phyloP scores from a whole-genome alignment of 2,797 vertebrate genomes.

The Centropyge bicolor region DNA sequence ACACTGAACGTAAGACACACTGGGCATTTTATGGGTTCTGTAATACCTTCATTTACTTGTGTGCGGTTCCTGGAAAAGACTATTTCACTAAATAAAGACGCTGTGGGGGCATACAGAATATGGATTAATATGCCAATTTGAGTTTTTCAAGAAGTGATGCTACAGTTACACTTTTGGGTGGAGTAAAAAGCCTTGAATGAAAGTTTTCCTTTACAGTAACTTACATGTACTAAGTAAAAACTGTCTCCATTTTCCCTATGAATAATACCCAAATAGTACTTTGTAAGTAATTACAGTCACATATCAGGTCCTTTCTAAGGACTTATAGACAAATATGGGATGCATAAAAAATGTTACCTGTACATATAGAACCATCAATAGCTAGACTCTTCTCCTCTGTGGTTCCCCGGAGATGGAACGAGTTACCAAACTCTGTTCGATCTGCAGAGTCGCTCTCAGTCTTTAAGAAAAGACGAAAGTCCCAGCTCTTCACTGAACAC shows the following conservation, averaged over 20 bases:
- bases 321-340: no score
- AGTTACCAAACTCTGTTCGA: no score
- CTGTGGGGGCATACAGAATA: background rate
- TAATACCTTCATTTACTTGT: background rate
- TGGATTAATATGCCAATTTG: background rate
- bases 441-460: no score
- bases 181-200: background rate
- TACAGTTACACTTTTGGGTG: background rate
- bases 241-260: background rate
- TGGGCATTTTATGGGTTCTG: background rate
- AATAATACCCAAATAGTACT: background rate
- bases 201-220: background rate
- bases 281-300: background rate
- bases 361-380: no score
- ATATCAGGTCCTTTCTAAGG: no score
- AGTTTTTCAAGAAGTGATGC: no score
- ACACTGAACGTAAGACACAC: slow-evolving; percentile 87
- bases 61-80: background rate
- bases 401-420: no score
- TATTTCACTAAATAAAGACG: background rate
- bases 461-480: no score
- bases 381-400: no score
- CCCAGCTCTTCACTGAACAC: no score
- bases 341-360: no score
- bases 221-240: background rate